Evolutionary conservation across 1,140 invertebrate species (phyloP).

Genomic region (Calliphora vicina): DNA sequence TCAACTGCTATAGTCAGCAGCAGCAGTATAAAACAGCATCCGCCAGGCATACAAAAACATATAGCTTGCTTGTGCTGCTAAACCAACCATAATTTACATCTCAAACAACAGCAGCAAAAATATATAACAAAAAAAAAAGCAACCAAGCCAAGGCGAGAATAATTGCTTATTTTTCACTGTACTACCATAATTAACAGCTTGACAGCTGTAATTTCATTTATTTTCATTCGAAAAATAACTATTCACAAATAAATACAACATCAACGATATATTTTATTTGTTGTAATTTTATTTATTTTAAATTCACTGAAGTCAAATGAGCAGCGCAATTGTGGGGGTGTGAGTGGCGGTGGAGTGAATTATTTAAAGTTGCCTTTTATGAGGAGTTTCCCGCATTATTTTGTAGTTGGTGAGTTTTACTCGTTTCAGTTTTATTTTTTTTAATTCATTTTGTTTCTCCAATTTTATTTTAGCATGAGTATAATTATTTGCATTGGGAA

Average conservation of each 20-base stretch:
- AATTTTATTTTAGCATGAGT: background rate
- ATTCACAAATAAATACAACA: background rate
- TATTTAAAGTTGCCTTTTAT: background rate
- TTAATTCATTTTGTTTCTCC: background rate
- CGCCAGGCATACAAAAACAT: no score
- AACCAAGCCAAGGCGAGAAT: background rate
- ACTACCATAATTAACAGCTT: conserved; percentile 20
- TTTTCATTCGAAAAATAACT: conserved; percentile 22
- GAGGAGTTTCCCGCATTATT: background rate
- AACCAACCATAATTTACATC: background rate
- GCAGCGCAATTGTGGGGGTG: background rate
- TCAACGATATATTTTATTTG: background rate
- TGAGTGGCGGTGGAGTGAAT: background rate
- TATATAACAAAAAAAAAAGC: background rate
- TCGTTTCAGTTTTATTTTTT: background rate
- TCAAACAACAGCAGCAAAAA: background rate
- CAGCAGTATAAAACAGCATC: no score
- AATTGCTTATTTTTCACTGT: background rate
- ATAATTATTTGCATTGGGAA: background rate
- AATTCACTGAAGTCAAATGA: background rate
- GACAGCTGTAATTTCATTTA: conserved; percentile 25
- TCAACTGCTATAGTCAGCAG: no score
- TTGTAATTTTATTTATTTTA: background rate
- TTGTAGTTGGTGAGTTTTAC: background rate
- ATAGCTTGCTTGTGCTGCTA: no score